Base-by-base conservation (phyloP, 2,797 vertebrate species). In the Tapera naevia region DNA sequence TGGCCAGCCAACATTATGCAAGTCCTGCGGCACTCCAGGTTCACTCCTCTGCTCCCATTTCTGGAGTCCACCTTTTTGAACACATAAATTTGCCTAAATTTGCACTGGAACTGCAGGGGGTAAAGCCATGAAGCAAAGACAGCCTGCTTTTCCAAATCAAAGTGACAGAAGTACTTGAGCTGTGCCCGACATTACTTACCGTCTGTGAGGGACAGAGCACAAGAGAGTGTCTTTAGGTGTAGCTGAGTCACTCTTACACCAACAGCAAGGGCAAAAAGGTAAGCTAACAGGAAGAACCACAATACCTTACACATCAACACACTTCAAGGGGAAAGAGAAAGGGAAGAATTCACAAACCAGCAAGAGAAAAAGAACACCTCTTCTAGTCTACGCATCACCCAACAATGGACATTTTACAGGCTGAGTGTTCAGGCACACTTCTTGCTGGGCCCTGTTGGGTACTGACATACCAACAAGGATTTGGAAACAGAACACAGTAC, bases 401-500 rank as follows among this genome's bases (percentile, higher is more conserved):
- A 88, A 75, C 75, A 92, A 8, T 10, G 46, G 58, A 58, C 4
- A 2, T 54, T 22, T 16, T 25, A 65, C 1, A 3, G 74, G 51
- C 64, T 74, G 69, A 62, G 73, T 75, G 86, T 79, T 92, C 93
- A 79, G 78, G 61, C 58, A 78, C 48, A 8, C 13, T 89, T 35
- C 95, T 96, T 92, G 94, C 94, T 94, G 95, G 60, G 32, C 88
- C 62, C 92, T 93, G 74, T 76, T 93, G 91, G 81, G 71, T 72
- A 18, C 46, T 1, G 0, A 35, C 5, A 72, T 43, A 78, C 94
- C 93, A 86, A 88, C 83, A 81, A 91, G 45, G 61, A 57, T 3
- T n/a, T 58, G 61, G 80, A 45, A 91, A 91, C 19, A 73, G 27
- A 75, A 22, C 61, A 82, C 39, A 8, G 71, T n/a, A n/a, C 69